Base-by-base conservation (phyloP, 1,140 invertebrate genomes). In the Zaprionus africanus region DNA sequence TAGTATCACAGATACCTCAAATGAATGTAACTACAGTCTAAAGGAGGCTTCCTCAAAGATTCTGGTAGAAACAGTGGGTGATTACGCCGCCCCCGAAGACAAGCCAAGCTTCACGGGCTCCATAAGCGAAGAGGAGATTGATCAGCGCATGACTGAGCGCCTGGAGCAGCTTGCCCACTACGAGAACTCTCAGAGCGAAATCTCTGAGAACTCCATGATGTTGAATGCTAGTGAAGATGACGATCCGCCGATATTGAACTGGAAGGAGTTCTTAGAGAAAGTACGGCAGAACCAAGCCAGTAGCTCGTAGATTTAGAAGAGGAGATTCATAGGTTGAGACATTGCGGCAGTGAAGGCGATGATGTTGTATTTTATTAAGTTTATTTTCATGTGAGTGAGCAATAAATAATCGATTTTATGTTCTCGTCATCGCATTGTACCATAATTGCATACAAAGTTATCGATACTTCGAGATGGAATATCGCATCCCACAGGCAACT, bases 141-240 rank as follows among this genome's bases (percentile, higher is more conserved):
- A 79, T 5, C 17, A 66, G 4, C 82, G 79, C 4, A 86, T 85
- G 80, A 22, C 54, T 0, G 0, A 58, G 1, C 72, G 83, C 5
- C 51, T 86, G 6, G 36, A 73, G 9, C 73, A 82, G 17, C 41
- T 86, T 1, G 73, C 83, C 0, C 65, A 72, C 0, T 87, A 72
- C 31, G 83, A 86, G 46, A 87, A 83, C 41, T 34, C 49, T 1
- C 38, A 19, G 38, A 51, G n/a, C 38, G 36, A 7, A 15, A 12
- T 12, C 41, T 19, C 41, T n/a, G 41, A 17, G 9, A 63, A 41
- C 17, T 28, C 15, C 28, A 51, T 22, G 58, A 51, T 22, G 58
- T 15, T 41, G 43, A 53, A 51, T 31, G 7, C 19, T 13, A 63
- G 63, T 2, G 58, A 49, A 5, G 22, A 24, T 1, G 46, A 69